Percentiles rank a stretch among this genome's conserved stretches.
phyloP scores from a whole-genome alignment of 2,113 vertebrate species.

The Alligator sinensis region DNA sequence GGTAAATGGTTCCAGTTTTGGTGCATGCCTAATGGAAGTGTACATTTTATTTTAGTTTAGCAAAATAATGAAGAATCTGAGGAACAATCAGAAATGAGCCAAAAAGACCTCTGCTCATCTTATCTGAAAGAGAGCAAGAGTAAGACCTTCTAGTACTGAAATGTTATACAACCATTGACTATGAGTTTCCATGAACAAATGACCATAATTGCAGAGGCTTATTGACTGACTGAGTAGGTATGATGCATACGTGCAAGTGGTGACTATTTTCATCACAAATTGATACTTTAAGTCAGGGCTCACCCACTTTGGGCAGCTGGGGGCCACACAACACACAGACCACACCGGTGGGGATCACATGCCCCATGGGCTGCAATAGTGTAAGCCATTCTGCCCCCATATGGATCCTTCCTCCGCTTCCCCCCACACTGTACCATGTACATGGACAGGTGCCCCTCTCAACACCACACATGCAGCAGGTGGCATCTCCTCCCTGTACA shows the following conservation, averaged over 20 bases:
- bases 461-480: too few species aligned
- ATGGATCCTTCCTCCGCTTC: too few species aligned
- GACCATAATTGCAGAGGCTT: neutral
- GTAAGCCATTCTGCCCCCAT: too few species aligned
- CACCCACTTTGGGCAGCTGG: neutral
- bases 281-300: neutral
- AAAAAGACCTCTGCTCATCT: neutral
- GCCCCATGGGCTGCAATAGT: too few species aligned
- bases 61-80: neutral
- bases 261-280: neutral
- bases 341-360: too few species aligned
- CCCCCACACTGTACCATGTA: too few species aligned
- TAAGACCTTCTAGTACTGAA: neutral
- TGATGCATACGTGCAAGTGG: neutral
- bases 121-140: fast-evolving
- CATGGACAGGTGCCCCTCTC: too few species aligned
- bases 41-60: neutral
- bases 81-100: neutral
- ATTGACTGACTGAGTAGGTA: neutral
- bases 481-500: too few species aligned
- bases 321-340: too few species aligned
- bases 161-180: neutral
- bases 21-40: neutral
- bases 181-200: neutral
- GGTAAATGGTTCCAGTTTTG: neutral